Percentiles rank a stretch among this genome's conserved stretches.
Conservation (phyloP, 2,888 invertebrate genomes). For the Galeopsomyia nigrocyanea region DNA sequence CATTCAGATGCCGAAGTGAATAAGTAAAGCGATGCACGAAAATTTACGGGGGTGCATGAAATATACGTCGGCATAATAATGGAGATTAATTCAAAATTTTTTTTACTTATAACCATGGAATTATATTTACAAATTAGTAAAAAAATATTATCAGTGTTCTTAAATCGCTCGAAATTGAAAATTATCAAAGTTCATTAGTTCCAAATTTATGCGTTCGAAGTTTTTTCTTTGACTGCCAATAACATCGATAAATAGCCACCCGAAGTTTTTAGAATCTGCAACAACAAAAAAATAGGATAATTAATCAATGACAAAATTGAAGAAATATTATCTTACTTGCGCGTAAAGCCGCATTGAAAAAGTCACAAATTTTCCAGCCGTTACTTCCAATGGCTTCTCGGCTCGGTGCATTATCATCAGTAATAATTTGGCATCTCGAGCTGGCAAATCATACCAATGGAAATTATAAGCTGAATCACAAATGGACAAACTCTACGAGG, state of each 20-base stretch:
- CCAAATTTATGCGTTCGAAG: background rate
- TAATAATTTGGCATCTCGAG: conserved; percentile 45
- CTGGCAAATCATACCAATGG: conserved; percentile 49
- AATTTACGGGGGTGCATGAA: no score
- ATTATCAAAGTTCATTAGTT: no score
- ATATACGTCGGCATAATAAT: no score
- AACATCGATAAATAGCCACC: conserved; percentile 30
- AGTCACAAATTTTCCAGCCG: conserved; percentile 50
- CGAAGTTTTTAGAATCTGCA: conserved; percentile 36
- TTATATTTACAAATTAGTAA: no score
- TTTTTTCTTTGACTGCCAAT: conserved; percentile 28
- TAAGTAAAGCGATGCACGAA: no score
- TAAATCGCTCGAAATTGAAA: no score
- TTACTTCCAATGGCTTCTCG: conserved; percentile 47
- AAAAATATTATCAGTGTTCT: no score
- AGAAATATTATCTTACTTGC: conserved; percentile 39
- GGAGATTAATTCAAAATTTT: no score
- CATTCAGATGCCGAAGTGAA: no score
- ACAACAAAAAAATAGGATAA: background rate
- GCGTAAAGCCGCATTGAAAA: conserved; percentile 47
- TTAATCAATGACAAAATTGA: background rate
- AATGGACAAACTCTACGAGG: conserved; percentile 45
- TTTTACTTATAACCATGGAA: no score
- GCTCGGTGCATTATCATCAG: conserved; percentile 48
- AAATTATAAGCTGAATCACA: conserved; percentile 31